Conservation (phyloP, 2,888 invertebrate species). For the Platycnemis pennipes region DNA sequence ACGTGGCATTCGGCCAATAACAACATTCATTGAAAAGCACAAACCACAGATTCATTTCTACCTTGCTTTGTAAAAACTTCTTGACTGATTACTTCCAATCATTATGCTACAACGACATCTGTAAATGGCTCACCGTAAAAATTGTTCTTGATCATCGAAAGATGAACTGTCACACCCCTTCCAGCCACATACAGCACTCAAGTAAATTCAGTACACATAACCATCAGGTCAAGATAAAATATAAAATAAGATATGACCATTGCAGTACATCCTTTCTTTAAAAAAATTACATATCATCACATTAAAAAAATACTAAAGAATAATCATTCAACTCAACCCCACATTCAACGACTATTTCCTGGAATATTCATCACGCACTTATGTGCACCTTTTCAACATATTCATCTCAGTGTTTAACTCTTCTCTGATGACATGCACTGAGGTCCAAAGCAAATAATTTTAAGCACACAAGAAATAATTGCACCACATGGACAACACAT, state of each 20-base stretch:
- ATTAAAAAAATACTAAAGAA: slow-evolving; percentile 33
- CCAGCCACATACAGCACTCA: neutral
- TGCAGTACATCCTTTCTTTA: neutral
- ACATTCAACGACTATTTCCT: slow-evolving; percentile 20
- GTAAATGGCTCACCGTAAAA: neutral
- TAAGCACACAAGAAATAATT: slow-evolving; percentile 49
- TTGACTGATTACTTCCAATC: neutral
- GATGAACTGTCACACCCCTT: neutral
- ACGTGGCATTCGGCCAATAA: neutral
- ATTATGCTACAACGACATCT: neutral
- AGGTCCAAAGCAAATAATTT: slow-evolving; percentile 43
- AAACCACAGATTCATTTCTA: neutral
- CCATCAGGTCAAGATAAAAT: slow-evolving; percentile 1
- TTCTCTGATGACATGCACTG: neutral
- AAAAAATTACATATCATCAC: slow-evolving; percentile 17
- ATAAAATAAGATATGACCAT: neutral
- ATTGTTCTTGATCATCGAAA: neutral
- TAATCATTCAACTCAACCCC: neutral
- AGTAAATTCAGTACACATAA: neutral
- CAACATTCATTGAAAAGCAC: slow-evolving; percentile 38
- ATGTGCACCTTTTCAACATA: neutral
- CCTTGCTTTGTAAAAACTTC: neutral
- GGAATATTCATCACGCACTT: slow-evolving; percentile 40
- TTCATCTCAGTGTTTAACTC: neutral
- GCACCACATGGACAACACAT: slow-evolving; percentile 51